Base-by-base conservation (phyloP, 2,888 invertebrate species). In the Chironomus tentans region DNA sequence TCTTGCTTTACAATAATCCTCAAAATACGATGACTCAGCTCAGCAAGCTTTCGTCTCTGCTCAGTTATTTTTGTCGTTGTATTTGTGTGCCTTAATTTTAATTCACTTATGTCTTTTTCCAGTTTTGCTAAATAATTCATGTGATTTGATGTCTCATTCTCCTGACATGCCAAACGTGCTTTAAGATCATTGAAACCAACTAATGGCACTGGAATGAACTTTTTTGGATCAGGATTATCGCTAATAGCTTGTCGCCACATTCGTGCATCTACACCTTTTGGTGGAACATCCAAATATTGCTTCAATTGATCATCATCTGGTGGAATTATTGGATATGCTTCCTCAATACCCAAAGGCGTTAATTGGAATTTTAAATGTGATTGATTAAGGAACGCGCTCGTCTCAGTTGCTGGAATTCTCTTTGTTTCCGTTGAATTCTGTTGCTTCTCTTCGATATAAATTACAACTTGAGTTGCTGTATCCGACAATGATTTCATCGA, bases 201-300 rank as follows among this genome's bases (percentile, higher is more conserved):
- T 83, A 98, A 92, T 0, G 97, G 95, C 12, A 96, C 93, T 0
- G 98, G 98, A 81, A 99, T 91, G 80, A 95, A 92, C 80, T 91
- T 90, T 48, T 89, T 89, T 0, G 94, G 90, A 83, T 98, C 94
- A 0, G 98, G 99, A 85, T 99, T 99, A 81, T 98, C 97, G 38
- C 91, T 85, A 81, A 96, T 95, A 0, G 98, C 98, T 83, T 98
- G 97, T 80, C 93, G 92, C 99, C 99, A 99, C 80, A 98, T 86
- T 77, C 95, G 87, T 70, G 91, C 90, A 83, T 97, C 96, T 81
- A 98, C 92, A n/a, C 96, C 92, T 78, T 90, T 88, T 0, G 97
- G 98, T n/a, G 97, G 92, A 79, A 90, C 92, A 79, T 94, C 93
- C 77, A 97, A 85, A 84, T 98, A 98, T 80, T 95, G 92, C 79